Percentiles rank a stretch among this genome's conserved stretches.
These are phyloP conservation scores for Eueides isabella DNA, from an alignment of 1,140 invertebrate species.

Conservation along the genomic window DNA sequence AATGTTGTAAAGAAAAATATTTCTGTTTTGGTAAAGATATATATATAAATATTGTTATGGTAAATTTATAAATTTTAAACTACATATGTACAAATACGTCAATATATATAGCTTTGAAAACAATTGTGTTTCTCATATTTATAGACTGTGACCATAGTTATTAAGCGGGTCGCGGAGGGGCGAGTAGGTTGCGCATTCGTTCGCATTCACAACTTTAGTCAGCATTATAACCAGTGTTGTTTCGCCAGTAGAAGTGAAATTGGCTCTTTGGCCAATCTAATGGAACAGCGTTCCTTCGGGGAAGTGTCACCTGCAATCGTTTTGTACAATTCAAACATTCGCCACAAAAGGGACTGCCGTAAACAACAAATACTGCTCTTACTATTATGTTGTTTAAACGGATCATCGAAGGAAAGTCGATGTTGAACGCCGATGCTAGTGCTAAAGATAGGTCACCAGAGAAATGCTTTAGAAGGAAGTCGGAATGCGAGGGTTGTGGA, in stretches of 20 bases:
- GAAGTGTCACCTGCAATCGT: conserved; percentile 68
- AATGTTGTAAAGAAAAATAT: not conserved
- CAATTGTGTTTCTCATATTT: not conserved
- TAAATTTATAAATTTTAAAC: not conserved
- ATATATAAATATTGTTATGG: not conserved
- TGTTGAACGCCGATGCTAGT: conserved; percentile 69
- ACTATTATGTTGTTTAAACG: conserved; percentile 83
- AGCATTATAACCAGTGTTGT: conserved; percentile 62
- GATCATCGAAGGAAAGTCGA: conserved; percentile 82
- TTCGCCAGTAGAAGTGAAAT: conserved; percentile 74
- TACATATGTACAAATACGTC: not conserved
- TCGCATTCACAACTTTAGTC: conserved; percentile 47
- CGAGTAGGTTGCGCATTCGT: conserved; percentile 51
- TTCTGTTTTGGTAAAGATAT: not conserved
- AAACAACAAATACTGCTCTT: conserved; percentile 80
- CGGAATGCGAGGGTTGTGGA: conserved; percentile 77
- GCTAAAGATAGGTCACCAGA: conserved; percentile 64
- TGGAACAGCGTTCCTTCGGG: conserved; percentile 79
- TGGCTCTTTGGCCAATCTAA: conserved; percentile 78
- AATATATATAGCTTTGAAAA: not conserved
- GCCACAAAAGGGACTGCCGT: conserved; percentile 73
- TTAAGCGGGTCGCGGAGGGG: conserved; percentile 23
- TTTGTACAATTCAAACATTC: conserved; percentile 76
- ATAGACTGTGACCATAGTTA: not conserved
- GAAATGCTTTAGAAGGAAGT: conserved; percentile 78